Evolutionary conservation across 2,797 vertebrate species (phyloP), one percentile per base, ranked within the genome.

Genomic region (Siniperca scherzeri): DNA sequence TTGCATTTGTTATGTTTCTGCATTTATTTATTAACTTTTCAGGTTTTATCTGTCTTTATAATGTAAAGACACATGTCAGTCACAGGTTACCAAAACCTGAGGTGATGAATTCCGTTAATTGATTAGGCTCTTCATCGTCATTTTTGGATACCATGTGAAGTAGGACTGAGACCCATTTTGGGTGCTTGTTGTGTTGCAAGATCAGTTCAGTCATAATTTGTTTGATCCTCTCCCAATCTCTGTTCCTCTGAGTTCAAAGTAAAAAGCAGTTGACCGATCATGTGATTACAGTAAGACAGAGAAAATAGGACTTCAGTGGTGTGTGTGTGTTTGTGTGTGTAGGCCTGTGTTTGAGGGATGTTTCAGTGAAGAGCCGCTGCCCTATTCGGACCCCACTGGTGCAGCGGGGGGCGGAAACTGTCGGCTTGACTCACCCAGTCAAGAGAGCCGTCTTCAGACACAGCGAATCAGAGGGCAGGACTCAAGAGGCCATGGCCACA

Each of bases 281-380:
- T 74, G 81, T 88, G 79, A 80, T 71, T 77, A 53, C 25, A 61
- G 59, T 67, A 42, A 67, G 55, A 70, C 22, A 25, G 25, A 38
- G 33, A 50, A 67, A 36, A 70, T 16, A 50, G 22, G 53, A 66
- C 55, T 62, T 74, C 40, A 77, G 44, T 55, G 33, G 19, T 68
- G 13, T 60, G 9, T 69, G 22, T 78, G 42, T 79, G 33, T 72
- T 4, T 64, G 42, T 71, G 30, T 88, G 52, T 70, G 22, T 30
- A 96, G 96, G 77, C 95, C 97, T 0, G 96, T 98, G 66, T 99
- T 97, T 89, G 98, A 99, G 90, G 98, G 98, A 91, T 99, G 97
- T 88, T 98, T 99, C 87, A 96, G 98, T 92, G 98, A 99, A 89
- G 98, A 99, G 67, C 98, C 98, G 0, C 96, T 99, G 36, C 98